Evolutionary conservation across 2,888 invertebrate species (phyloP).

Genomic region (Cloeon dipterum): DNA sequence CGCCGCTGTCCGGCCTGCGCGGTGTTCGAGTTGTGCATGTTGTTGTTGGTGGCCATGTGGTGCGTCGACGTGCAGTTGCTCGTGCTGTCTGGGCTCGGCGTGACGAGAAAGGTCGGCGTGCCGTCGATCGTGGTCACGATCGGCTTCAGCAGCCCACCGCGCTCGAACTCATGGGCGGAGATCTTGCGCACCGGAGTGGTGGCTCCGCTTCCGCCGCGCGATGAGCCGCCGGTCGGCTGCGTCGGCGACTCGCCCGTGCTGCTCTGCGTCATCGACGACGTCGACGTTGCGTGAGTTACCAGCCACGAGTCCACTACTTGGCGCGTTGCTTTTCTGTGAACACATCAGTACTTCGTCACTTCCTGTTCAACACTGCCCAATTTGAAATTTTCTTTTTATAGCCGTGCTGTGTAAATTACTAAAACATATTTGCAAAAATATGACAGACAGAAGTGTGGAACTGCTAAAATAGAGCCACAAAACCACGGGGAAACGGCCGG

Average conservation of each 20-base stretch:
- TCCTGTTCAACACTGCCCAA: too few species aligned
- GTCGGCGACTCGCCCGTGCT: conserved; percentile 16
- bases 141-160: conserved; percentile 75
- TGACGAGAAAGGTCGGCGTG: conserved; percentile 73
- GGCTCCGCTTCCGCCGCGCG: conserved; percentile 60
- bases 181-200: conserved; percentile 85
- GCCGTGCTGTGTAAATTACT: too few species aligned
- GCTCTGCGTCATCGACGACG: conserved; percentile 23
- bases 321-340: conserved; percentile 65
- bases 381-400: too few species aligned
- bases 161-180: conserved; percentile 89
- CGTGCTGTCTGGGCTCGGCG: conserved; percentile 15
- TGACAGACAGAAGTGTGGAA: too few species aligned
- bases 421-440: too few species aligned
- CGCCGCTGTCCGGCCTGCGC: conserved; percentile 31
- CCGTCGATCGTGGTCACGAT: conserved; percentile 88
- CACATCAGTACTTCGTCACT: neutral
- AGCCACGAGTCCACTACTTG: conserved; percentile 87
- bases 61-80: too few species aligned
- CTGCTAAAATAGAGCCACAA: too few species aligned
- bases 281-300: conserved; percentile 63
- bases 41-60: conserved; percentile 11
- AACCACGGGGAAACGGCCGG: too few species aligned
- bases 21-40: conserved; percentile 5
- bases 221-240: conserved; percentile 19